Conservation (phyloP, 2,888 invertebrate genomes). For the Latrodectus elegans region DNA sequence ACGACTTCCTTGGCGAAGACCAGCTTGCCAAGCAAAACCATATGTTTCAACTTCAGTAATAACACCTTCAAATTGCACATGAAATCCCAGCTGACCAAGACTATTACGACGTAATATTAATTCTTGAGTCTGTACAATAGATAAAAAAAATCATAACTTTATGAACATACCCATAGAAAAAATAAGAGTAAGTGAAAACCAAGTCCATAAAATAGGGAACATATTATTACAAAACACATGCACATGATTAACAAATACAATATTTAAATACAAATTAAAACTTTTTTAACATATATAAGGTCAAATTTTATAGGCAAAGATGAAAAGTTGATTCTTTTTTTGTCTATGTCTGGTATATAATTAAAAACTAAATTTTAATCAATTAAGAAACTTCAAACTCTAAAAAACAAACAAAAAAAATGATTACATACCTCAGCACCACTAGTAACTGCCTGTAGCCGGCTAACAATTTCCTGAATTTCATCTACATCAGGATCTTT, state of each 20-base stretch:
- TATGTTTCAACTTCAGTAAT: conserved; percentile 90
- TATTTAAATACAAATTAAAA: too few relatives aligned
- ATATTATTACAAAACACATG: too few relatives aligned
- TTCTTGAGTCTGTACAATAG: conserved; percentile 81
- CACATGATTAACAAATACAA: too few relatives aligned
- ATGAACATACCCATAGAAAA: too few relatives aligned
- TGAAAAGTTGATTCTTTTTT: too few relatives aligned
- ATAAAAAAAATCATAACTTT: background rate
- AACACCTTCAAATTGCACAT: conserved; percentile 92
- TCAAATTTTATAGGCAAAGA: too few relatives aligned
- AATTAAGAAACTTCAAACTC: background rate
- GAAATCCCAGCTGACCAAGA: conserved; percentile 86
- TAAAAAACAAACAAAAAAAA: background rate
- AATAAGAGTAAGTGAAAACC: too few relatives aligned
- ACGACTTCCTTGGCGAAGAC: conserved; percentile 90
- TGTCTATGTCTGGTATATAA: too few relatives aligned
- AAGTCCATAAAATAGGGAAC: too few relatives aligned
- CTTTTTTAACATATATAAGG: too few relatives aligned
- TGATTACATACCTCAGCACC: conserved; percentile 77
- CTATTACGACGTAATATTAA: conserved; percentile 86
- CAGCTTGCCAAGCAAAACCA: conserved; percentile 80
- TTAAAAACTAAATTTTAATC: background rate
- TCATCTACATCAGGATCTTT: conserved; percentile 81
- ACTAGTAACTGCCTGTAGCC: conserved; percentile 85
- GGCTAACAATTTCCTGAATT: conserved; percentile 84